phyloP scores from a whole-genome alignment of 53 echinoderm and acorn worm genomes.

The Stichopus horrens region DNA sequence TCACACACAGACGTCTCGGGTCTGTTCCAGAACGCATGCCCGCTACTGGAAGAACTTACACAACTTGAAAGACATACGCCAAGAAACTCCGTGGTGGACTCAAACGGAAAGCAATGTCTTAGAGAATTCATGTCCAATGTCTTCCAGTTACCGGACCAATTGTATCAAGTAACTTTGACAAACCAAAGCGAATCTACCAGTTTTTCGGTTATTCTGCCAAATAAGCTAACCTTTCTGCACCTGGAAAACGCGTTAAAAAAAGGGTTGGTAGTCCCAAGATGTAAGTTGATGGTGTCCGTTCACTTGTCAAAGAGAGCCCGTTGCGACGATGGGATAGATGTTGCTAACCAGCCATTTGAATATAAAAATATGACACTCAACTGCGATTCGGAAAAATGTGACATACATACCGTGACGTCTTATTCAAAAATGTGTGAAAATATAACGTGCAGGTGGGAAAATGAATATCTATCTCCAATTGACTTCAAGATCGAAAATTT shows the following conservation, averaged over 20 bases:
- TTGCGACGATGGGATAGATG: neutral
- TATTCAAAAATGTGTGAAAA: neutral
- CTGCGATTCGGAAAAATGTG: neutral
- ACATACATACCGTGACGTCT: neutral
- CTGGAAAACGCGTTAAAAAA: neutral
- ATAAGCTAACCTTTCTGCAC: neutral
- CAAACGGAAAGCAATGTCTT: neutral
- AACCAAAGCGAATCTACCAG: neutral
- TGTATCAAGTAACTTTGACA: neutral
- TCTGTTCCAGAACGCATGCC: conserved; percentile 41
- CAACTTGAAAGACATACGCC: neutral
- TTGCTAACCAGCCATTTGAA: conserved; percentile 16
- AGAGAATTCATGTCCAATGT: neutral
- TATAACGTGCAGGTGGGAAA: conserved; percentile 16
- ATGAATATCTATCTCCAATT: conserved; percentile 19
- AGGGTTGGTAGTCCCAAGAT: neutral
- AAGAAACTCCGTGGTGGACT: neutral
- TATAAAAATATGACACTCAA: neutral
- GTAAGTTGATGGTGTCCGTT: neutral
- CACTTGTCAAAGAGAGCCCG: neutral
- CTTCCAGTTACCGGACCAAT: neutral
- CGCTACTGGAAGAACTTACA: neutral
- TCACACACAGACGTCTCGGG: neutral
- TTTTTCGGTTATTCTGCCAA: neutral
- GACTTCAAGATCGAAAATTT: conserved; percentile 15